Base-by-base conservation (phyloP, 2,797 vertebrate genomes). In the Nannoperca obscura region DNA sequence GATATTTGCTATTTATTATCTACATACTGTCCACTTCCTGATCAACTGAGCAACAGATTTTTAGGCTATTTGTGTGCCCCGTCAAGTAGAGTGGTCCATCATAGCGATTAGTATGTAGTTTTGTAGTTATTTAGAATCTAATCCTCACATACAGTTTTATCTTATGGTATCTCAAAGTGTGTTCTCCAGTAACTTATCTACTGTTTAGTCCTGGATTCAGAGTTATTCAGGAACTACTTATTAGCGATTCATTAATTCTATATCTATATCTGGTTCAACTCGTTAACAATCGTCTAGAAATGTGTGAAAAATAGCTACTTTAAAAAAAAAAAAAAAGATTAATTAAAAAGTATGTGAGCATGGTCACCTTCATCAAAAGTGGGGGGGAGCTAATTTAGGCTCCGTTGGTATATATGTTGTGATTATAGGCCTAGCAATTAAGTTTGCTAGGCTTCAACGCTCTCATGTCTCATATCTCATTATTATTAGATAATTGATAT, bases 201-300 rank as follows among this genome's bases (percentile, higher is more conserved):
- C 19, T n/a, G 3, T 22, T 22, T 40, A 50, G 19, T 27, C n/a
- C 20, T 53, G 14, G 42, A 44, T 44, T 6, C 44, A 46, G 44
- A 46, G 44, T 46, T 46, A 19, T 46, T 8, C 44, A 19, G 44
- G 44, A 46, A 19, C 36, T 36, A 34, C 19, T 13, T 36, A 8
- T 20, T 52, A 49, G 55, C 4, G 8, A 27, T 60, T 53, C 10
- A 14, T 27, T 58, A 17, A 46, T 19, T 46, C 5, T 32, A 19
- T 46, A 46, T 49, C 20, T 69, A 27, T 71, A 46, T 71, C 44
- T 53, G 47, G 20, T 66, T 70, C 49, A 40, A 57, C 44, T 67
- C 19, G 38, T 49, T 59, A 61, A 55, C 15, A 57, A 40, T 34
- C 72, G 61, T 8, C 20, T 38, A 34, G 49, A 54, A 61, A 57